These are phyloP conservation scores for Drosophila nasuta DNA, from an alignment of 1,140 invertebrate species.

Conservation along the genomic window DNA sequence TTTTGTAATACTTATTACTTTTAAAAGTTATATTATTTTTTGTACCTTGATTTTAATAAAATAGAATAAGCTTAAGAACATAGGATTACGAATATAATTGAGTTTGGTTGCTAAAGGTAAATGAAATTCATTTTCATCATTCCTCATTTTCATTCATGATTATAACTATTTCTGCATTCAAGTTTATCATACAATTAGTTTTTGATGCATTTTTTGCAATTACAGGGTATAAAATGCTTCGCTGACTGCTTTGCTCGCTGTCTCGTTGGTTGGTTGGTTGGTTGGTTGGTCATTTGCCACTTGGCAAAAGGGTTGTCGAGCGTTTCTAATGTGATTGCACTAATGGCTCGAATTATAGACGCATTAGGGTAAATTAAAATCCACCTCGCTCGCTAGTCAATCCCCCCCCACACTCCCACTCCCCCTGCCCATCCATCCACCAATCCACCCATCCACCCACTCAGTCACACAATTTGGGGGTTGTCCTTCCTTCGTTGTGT, in stretches of 20 bases:
- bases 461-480: constrained; percentile 10
- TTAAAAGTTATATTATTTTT: too few relatives aligned
- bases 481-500: constrained; percentile 15
- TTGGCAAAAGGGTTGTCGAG: constrained; percentile 69
- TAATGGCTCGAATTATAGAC: constrained; percentile 84
- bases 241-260: background rate
- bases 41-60: too few relatives aligned
- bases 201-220: background rate
- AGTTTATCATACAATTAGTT: background rate
- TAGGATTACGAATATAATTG: too few relatives aligned
- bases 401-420: background rate
- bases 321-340: constrained; percentile 82
- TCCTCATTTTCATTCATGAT: too few relatives aligned
- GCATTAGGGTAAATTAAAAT: constrained; percentile 84
- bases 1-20: too few relatives aligned
- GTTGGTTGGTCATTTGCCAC: constrained; percentile 39
- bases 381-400: constrained; percentile 46
- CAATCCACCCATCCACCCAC: too few relatives aligned
- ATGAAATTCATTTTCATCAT: too few relatives aligned
- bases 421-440: background rate
- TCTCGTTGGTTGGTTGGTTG: constrained; percentile 13
- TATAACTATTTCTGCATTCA: too few relatives aligned
- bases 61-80: too few relatives aligned
- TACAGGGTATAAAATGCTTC: constrained; percentile 1
- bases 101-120: too few relatives aligned